Conservation (phyloP, 2,113 vertebrate species). For the Eonycteris spelaea region DNA sequence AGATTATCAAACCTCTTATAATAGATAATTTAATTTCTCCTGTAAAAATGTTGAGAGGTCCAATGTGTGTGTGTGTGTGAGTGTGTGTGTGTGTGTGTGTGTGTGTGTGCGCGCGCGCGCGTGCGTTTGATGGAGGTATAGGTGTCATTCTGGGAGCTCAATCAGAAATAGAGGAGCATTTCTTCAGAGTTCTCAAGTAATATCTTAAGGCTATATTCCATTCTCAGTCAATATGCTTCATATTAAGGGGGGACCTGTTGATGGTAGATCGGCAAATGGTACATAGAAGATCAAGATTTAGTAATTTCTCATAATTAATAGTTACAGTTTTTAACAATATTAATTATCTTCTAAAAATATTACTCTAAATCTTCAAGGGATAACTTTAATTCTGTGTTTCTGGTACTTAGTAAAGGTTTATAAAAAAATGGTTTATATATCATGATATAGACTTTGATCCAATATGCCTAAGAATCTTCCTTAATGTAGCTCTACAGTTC, state of each 20-base stretch:
- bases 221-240: not conserved
- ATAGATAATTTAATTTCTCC: not conserved
- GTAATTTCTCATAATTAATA: not conserved
- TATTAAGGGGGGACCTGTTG: not conserved
- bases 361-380: not conserved
- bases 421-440: not conserved
- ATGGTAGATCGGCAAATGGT: not conserved
- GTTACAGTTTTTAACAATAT: not conserved
- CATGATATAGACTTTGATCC: not conserved
- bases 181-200: not conserved
- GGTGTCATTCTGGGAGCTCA: not conserved
- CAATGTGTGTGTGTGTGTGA: not conserved
- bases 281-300: not conserved
- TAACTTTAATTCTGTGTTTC: not conserved
- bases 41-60: not conserved
- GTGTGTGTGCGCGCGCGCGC: not conserved
- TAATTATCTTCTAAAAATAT: not conserved
- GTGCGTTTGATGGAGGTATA: not conserved
- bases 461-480: not conserved
- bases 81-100: not conserved
- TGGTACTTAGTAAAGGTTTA: not conserved
- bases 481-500: not conserved
- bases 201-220: not conserved
- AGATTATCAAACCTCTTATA: not conserved
- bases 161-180: not conserved